Conservation (phyloP, 2,113 vertebrate genomes). For the Thalassoma bifasciatum region DNA sequence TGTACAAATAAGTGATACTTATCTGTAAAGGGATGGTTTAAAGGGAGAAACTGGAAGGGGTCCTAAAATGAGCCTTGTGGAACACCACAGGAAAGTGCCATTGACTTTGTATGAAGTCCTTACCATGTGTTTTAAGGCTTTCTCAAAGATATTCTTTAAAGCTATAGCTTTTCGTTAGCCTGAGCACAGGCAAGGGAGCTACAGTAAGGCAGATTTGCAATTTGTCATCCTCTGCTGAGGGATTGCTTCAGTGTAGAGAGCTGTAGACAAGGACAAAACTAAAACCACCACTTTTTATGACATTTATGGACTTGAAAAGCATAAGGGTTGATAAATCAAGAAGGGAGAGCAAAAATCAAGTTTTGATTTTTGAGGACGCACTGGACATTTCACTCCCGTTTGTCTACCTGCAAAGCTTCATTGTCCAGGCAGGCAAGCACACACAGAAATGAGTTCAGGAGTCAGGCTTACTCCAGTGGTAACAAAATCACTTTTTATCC, state of each 20-base stretch:
- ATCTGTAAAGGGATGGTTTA: too few relatives aligned
- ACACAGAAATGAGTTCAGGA: conserved; percentile 38
- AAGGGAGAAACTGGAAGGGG: neutral
- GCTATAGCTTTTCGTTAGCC: neutral
- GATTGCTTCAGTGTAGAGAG: conserved; percentile 42
- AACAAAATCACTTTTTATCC: too few relatives aligned
- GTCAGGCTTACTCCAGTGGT: conserved; percentile 22
- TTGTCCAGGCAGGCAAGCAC: conserved; percentile 36
- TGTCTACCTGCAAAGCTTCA: conserved; percentile 39
- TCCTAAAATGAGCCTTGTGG: neutral
- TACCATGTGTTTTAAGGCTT: too few relatives aligned
- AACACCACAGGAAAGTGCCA: neutral
- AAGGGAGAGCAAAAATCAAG: conserved; percentile 2
- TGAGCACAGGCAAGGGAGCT: neutral
- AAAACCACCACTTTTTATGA: conserved; percentile 26
- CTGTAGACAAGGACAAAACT: conserved; percentile 21
- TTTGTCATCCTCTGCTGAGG: conserved; percentile 42
- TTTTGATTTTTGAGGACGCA: too few relatives aligned
- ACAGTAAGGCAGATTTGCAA: conserved; percentile 44
- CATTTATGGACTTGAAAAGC: conserved; percentile 36
- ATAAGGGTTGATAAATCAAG: conserved; percentile 53
- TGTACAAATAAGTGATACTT: neutral
- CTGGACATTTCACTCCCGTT: too few relatives aligned
- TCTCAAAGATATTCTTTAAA: too few relatives aligned
- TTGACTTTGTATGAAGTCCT: neutral